Percentiles rank a stretch among this genome's conserved stretches.
These are phyloP conservation scores for Archocentrus centrarchus DNA, from an alignment of 2,113 vertebrate species.

Conservation along the genomic window DNA sequence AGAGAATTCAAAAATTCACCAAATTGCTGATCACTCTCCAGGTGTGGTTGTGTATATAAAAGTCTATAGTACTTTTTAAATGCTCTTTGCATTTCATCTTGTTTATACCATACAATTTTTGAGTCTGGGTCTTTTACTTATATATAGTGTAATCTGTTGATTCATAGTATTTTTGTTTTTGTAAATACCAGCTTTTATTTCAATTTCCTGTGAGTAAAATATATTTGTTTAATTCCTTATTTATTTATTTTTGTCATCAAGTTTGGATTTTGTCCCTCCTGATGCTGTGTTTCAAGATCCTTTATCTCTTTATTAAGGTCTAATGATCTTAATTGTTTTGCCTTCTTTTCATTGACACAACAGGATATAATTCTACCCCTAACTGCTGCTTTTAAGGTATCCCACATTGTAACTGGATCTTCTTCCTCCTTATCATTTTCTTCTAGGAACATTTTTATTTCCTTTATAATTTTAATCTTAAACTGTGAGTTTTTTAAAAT, in stretches of 20 bases:
- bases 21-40: too few relatives aligned
- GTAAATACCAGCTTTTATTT: too few relatives aligned
- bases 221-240: background rate
- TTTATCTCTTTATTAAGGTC: background rate
- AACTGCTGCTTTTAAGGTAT: background rate
- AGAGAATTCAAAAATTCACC: too few relatives aligned
- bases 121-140: background rate
- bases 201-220: too few relatives aligned
- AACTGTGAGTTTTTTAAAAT: background rate
- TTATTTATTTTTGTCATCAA: background rate
- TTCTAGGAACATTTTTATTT: background rate
- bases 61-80: too few relatives aligned
- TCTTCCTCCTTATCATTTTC: background rate
- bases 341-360: accelerated
- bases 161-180: too few relatives aligned
- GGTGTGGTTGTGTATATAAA: too few relatives aligned
- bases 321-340: background rate
- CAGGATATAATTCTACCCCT: background rate
- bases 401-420: background rate
- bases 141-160: accelerated
- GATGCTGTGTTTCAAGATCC: background rate
- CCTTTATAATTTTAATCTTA: background rate
- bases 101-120: accelerated
- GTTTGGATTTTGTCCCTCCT: accelerated
- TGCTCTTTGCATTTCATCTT: too few relatives aligned